Conservation (phyloP, 2,113 vertebrate species). For the Erythrocebus patas region DNA sequence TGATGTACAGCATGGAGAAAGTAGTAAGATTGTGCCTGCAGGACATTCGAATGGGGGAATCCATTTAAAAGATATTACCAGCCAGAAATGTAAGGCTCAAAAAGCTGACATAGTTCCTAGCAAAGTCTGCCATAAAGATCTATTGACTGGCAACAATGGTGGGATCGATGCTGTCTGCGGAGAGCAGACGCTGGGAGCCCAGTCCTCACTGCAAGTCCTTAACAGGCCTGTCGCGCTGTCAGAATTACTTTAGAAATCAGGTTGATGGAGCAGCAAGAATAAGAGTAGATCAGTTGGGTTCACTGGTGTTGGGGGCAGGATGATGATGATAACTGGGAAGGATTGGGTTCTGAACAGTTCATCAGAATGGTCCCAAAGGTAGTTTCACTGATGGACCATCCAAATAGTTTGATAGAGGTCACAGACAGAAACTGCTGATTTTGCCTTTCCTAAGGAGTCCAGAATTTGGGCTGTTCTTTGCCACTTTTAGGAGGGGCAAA, state of each 20-base stretch:
- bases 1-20: not conserved
- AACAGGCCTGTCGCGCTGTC: constrained; percentile 18
- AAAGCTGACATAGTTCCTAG: constrained; percentile 8
- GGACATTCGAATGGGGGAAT: not conserved
- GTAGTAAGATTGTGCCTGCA: constrained; percentile 34
- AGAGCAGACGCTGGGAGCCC: constrained; percentile 36
- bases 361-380: not conserved
- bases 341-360: not conserved
- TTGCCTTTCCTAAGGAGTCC: not conserved
- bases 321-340: not conserved
- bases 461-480: not conserved
- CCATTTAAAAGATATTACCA: constrained; percentile 38
- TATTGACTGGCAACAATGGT: constrained; percentile 63
- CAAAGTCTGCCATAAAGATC: constrained; percentile 48
- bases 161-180: constrained; percentile 69
- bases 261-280: constrained; percentile 50
- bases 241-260: constrained; percentile 58
- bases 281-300: not conserved
- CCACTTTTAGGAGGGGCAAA: not conserved
- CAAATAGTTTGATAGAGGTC: not conserved
- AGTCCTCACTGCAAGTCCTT: not conserved
- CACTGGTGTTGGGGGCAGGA: not conserved
- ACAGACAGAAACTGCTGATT: not conserved
- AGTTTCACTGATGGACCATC: not conserved
- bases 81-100: constrained; percentile 23